Base-by-base conservation (phyloP, 2,888 invertebrate species). In the Caenorhabditis plicata region DNA sequence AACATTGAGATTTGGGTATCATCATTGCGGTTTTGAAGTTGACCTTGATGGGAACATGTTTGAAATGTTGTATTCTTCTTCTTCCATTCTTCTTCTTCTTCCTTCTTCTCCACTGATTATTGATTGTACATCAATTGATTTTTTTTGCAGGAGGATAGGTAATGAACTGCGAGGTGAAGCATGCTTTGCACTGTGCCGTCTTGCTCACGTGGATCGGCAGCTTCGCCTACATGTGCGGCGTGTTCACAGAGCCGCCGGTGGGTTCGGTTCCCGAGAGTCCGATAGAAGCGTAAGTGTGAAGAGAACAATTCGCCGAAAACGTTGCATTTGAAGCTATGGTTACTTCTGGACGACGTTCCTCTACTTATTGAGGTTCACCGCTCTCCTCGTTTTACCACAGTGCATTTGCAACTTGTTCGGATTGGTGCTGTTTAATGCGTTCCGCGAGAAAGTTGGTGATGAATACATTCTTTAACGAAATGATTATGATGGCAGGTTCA, bases 351-450 rank as follows among this genome's bases (percentile, higher is more conserved):
- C 80, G 20, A 38, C 64, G 5, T 51, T 75, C 11, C 68, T 81
- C 48, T 81, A 79, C 50, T 38, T 71, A 22, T 60, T 81, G 26
- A 68, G 81, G 42, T 45, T 81, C 31, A 66, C 72, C 2, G 76
- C 80, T 13, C 69, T 81, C 15, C 74, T 80, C 42, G 81, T 80
- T n/a, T 66, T 80, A 39, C 80, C 80, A n/a, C 80, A 80, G 54
- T 78, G 78, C 54, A 56, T 81, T 7, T 79, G 73, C 64, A 80
- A 80, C 58, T 64, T 75, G 49, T 57, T 78, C 38, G 80, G 80
- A 4, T 61, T 94, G 63, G 87, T 89, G 52, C 85, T 91, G 69
- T 94, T 91, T 83, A 94, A 94, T 85, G 91, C 92, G 66, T 95
- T 95, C 82, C 91, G 92, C 19, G 69, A 69, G 33, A 69, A 69